Conservation (phyloP, 2,797 vertebrate genomes). For the Ctenosaura bakeri region DNA sequence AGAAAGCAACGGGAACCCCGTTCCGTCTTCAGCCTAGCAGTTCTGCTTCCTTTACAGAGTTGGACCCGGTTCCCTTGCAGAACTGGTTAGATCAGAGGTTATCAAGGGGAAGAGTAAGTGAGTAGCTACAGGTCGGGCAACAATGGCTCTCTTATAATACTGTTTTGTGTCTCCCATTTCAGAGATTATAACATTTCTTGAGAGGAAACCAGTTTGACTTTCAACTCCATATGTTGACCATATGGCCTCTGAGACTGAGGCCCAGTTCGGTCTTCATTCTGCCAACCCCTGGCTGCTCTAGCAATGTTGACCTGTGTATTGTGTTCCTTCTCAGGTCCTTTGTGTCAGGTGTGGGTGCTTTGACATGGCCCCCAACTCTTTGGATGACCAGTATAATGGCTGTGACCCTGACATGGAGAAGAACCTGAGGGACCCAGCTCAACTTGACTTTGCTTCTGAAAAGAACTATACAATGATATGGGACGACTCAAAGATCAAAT, state of each 20-base stretch:
- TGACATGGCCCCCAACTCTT: slow-evolving; percentile 70
- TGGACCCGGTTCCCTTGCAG: too few relatives aligned
- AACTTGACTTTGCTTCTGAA: neutral
- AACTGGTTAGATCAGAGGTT: too few relatives aligned
- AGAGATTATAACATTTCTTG: neutral
- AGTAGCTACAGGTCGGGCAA: neutral
- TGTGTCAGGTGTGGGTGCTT: neutral
- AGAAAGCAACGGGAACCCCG: too few relatives aligned
- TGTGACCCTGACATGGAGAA: slow-evolving; percentile 64
- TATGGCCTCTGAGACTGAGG: too few relatives aligned
- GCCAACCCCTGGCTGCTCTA: neutral
- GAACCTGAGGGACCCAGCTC: neutral
- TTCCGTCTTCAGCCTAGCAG: too few relatives aligned
- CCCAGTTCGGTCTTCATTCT: neutral
- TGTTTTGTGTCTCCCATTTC: neutral
- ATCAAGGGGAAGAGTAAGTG: neutral
- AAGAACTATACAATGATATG: neutral
- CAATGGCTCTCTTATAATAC: neutral
- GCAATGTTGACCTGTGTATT: neutral
- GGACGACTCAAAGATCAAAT: neutral
- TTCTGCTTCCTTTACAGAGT: too few relatives aligned
- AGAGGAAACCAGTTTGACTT: neutral
- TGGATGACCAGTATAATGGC: slow-evolving; percentile 75
- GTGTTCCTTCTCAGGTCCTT: neutral
- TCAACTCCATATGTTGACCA: neutral